These are phyloP conservation scores for Andrena flavipes DNA, from an alignment of 2,888 invertebrate species.

Conservation along the genomic window DNA sequence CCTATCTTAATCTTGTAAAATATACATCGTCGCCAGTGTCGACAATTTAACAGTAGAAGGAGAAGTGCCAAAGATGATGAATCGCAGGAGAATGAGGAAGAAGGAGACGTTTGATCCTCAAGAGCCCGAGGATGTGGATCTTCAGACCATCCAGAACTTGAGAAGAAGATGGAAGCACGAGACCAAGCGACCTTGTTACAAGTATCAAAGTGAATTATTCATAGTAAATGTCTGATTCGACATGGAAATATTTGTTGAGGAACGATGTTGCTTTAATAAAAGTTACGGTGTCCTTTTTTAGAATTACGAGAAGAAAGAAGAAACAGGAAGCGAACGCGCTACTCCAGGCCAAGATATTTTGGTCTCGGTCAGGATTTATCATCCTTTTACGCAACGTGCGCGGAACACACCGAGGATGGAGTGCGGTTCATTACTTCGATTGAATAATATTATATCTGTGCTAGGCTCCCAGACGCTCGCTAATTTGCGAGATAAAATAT, in stretches of 20 bases:
- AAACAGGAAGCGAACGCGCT: conserved; percentile 26
- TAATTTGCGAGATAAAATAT: conserved; percentile 91
- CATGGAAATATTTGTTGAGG: background rate
- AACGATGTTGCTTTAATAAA: background rate
- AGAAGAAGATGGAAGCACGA: conserved; percentile 65
- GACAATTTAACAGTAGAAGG: conserved; percentile 78
- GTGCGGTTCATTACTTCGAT: conserved; percentile 21
- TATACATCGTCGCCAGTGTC: conserved; percentile 62
- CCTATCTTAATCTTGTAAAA: background rate
- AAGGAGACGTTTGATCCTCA: conserved; percentile 65
- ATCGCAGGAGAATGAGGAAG: conserved; percentile 34
- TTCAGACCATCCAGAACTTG: conserved; percentile 75
- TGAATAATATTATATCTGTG: conserved; percentile 85
- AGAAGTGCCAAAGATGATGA: conserved; percentile 67
- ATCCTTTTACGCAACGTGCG: conserved; percentile 82
- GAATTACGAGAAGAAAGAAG: conserved; percentile 65
- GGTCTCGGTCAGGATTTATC: conserved; percentile 85
- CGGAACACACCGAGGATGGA: background rate
- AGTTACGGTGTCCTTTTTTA: conserved; percentile 46
- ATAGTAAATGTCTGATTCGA: conserved; percentile 67
- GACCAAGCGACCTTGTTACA: conserved; percentile 53
- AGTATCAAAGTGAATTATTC: conserved; percentile 76
- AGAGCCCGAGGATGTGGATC: conserved; percentile 68
- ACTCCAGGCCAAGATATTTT: conserved; percentile 83
- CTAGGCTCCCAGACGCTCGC: conserved; percentile 89